Conservation (phyloP, 2,888 invertebrate species). For the Nomada fucata region DNA sequence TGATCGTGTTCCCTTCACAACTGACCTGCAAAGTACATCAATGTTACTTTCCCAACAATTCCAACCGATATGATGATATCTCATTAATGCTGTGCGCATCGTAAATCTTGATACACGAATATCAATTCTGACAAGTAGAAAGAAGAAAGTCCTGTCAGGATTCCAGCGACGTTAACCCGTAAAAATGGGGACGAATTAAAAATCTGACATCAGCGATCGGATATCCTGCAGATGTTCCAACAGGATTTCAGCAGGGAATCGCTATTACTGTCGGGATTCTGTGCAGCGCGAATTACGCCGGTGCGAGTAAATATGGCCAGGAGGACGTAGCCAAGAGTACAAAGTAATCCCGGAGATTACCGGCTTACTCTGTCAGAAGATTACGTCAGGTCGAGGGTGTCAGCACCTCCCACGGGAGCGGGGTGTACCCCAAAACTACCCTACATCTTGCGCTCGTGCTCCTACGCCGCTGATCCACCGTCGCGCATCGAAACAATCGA, state of each 20-base stretch:
- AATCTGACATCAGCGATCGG: conserved; percentile 58
- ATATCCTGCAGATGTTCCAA: conserved; percentile 69
- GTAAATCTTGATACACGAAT: too few relatives aligned
- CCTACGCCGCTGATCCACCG: conserved; percentile 37
- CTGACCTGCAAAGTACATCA: too few relatives aligned
- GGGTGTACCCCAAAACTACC: conserved; percentile 62
- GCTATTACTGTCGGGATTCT: conserved; percentile 71
- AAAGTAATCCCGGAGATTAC: conserved; percentile 82
- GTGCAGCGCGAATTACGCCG: conserved; percentile 71
- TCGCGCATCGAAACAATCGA: conserved; percentile 53
- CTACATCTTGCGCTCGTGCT: conserved; percentile 44
- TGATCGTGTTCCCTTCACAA: too few relatives aligned
- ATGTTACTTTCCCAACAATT: too few relatives aligned
- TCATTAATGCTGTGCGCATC: too few relatives aligned
- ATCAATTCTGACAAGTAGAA: neutral
- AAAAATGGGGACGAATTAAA: conserved; percentile 47
- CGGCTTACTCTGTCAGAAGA: conserved; percentile 84
- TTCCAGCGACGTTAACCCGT: neutral
- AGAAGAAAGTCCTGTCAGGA: neutral
- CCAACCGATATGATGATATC: too few relatives aligned
- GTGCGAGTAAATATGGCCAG: conserved; percentile 76
- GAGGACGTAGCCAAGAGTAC: conserved; percentile 74
- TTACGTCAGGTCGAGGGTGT: conserved; percentile 84
- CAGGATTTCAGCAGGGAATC: conserved; percentile 69
- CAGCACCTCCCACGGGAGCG: conserved; percentile 78